Evolutionary conservation across 2,113 vertebrate species (phyloP).

Genomic region (Ailuropoda melanoleuca): DNA sequence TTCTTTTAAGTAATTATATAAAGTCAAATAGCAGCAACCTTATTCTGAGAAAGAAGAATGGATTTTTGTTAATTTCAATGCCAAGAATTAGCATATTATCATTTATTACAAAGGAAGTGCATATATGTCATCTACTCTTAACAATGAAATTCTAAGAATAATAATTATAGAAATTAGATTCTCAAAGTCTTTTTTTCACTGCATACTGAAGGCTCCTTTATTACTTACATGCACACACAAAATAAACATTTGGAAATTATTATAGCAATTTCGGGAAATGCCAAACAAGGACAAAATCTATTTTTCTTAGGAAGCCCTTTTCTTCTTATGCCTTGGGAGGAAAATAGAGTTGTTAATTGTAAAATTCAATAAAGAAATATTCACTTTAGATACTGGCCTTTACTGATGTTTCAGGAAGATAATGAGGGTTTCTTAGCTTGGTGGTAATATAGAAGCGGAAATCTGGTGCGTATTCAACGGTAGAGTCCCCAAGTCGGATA

Average conservation of each 20-base stretch:
- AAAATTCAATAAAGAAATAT: background rate
- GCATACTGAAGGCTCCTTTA: background rate
- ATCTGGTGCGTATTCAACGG: constrained; percentile 89
- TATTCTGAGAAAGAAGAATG: constrained; percentile 8
- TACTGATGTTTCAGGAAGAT: constrained; percentile 91
- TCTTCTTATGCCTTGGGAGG: background rate
- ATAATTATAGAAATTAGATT: constrained; percentile 22
- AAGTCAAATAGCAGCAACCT: constrained; percentile 34
- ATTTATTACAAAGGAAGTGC: background rate
- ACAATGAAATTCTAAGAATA: constrained; percentile 40
- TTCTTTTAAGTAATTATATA: constrained; percentile 40
- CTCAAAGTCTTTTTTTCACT: background rate
- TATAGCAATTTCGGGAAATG: constrained; percentile 19
- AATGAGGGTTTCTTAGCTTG: constrained; percentile 93
- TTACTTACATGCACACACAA: background rate
- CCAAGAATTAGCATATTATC: constrained; percentile 27
- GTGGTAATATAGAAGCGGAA: constrained; percentile 94
- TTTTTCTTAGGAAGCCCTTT: background rate
- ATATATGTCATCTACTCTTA: background rate
- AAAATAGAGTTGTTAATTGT: background rate
- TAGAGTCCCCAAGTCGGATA: constrained; percentile 91
- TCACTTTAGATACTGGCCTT: constrained; percentile 83
- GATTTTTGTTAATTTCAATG: background rate
- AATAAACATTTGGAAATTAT: constrained; percentile 36
- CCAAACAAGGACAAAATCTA: background rate